phyloP scores from a whole-genome alignment of 23 tunicate genomes.

The Ascidia mentula region DNA sequence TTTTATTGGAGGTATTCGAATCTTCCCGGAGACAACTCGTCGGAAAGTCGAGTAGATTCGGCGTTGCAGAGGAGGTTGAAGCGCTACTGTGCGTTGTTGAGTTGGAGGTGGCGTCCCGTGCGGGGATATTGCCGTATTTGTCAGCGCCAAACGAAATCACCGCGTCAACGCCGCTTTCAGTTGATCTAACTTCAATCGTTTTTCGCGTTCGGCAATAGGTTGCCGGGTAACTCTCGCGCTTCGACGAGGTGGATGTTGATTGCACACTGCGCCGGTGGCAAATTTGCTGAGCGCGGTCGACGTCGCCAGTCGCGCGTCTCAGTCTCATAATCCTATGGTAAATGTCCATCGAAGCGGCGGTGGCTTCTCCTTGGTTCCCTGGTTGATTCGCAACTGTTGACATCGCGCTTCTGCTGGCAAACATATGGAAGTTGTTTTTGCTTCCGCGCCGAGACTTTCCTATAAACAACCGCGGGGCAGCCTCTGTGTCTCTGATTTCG shows the following conservation, averaged over 20 bases:
- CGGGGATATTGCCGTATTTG: conserved; percentile 1
- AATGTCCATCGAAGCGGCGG: background rate
- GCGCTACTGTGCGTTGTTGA: background rate
- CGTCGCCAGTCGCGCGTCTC: background rate
- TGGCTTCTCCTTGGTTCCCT: background rate
- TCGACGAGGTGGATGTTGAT: background rate
- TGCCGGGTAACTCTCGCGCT: background rate
- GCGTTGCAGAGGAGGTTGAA: background rate
- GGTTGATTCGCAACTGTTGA: background rate
- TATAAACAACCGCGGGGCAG: background rate
- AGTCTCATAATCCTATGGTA: background rate
- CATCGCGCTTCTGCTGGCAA: background rate
- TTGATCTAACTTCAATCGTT: background rate
- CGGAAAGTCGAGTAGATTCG: background rate
- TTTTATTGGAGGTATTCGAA: background rate
- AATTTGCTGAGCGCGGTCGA: background rate
- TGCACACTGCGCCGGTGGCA: background rate
- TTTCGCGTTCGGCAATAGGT: conserved; percentile 3
- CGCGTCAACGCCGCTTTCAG: background rate
- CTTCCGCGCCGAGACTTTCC: background rate
- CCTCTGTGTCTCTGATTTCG: background rate
- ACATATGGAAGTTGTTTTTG: background rate
- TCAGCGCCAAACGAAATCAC: background rate
- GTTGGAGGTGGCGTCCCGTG: background rate
- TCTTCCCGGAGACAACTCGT: no score